These are phyloP conservation scores for Epinotia brunnichana DNA, from an alignment of 2,888 invertebrate genomes.

Conservation along the genomic window DNA sequence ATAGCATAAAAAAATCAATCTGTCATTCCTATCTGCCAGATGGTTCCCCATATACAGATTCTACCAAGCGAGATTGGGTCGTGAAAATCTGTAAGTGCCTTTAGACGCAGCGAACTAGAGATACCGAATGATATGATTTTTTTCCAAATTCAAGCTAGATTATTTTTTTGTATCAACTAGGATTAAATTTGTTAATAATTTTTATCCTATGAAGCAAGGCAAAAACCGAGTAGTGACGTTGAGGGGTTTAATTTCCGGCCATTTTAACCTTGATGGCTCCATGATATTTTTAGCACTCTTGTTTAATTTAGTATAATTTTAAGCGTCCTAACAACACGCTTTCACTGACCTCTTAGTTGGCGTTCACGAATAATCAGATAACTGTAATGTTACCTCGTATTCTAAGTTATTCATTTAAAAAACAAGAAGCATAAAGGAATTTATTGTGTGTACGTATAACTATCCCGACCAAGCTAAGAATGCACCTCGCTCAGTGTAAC, in stretches of 20 bases:
- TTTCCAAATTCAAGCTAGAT: too few relatives aligned
- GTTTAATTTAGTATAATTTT: not conserved
- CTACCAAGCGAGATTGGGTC: slow-evolving; percentile 6
- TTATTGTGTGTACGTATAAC: too few relatives aligned
- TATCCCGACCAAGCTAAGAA: too few relatives aligned
- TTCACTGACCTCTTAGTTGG: too few relatives aligned
- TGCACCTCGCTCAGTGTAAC: too few relatives aligned
- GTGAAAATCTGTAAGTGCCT: not conserved
- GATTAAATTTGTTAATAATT: not conserved
- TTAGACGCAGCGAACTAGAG: not conserved
- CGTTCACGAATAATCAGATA: not conserved
- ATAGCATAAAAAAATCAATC: not conserved
- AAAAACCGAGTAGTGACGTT: not conserved
- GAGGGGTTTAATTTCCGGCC: not conserved
- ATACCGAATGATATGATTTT: not conserved
- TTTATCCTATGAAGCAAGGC: not conserved
- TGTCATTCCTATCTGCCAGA: slow-evolving; percentile 2
- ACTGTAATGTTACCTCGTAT: too few relatives aligned
- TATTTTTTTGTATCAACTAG: not conserved
- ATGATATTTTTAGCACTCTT: not conserved
- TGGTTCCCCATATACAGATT: not conserved
- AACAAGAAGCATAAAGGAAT: too few relatives aligned
- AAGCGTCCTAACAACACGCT: too few relatives aligned
- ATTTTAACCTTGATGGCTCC: not conserved
- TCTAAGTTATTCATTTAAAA: too few relatives aligned